Conservation (phyloP, 2,888 invertebrate species). For the Phorcus lineatus region DNA sequence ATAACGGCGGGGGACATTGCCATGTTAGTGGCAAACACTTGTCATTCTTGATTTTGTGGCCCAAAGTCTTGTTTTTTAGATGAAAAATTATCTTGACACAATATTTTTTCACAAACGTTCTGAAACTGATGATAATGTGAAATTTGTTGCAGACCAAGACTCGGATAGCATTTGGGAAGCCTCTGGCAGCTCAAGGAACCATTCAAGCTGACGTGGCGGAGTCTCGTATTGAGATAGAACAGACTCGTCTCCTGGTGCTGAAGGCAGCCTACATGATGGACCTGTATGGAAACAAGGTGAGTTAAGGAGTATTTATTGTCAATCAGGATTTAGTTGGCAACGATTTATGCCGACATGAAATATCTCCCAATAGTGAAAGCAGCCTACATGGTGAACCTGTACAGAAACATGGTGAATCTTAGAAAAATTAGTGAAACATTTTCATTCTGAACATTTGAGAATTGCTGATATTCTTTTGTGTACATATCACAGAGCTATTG, state of each 20-base stretch:
- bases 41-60: too few species aligned
- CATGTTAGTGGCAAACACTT: too few species aligned
- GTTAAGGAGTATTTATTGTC: too few species aligned
- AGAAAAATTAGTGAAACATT: too few species aligned
- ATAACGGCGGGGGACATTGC: too few species aligned
- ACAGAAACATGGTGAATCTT: constrained; percentile 76
- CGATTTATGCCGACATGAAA: too few species aligned
- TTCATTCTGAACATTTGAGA: too few species aligned
- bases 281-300: constrained; percentile 76
- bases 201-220: constrained; percentile 76
- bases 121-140: not conserved
- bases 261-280: constrained; percentile 78
- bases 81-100: too few species aligned
- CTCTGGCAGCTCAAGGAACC: constrained; percentile 74
- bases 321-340: constrained; percentile 76
- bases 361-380: constrained; percentile 77
- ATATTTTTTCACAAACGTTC: too few species aligned
- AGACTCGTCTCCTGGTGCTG: constrained; percentile 76
- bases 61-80: too few species aligned
- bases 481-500: too few species aligned
- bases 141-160: constrained; percentile 62
- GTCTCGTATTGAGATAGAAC: constrained; percentile 77
- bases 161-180: constrained; percentile 76
- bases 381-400: constrained; percentile 77
- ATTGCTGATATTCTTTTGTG: too few species aligned